Base-by-base conservation (phyloP, 2,797 vertebrate species). In the Lemur catta region DNA sequence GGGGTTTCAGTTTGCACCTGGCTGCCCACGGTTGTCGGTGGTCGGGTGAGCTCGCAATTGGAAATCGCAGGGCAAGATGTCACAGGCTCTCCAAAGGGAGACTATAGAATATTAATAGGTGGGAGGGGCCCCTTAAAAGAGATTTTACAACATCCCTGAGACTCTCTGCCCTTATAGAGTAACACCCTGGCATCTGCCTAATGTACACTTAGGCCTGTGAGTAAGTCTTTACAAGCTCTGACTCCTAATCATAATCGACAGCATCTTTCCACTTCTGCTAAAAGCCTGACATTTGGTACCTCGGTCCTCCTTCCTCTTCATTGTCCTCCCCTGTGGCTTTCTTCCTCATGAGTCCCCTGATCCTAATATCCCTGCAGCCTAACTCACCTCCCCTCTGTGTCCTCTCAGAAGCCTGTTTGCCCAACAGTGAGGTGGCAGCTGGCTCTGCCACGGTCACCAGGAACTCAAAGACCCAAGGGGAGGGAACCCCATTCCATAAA, bases 71-170 rank as follows among this genome's bases (percentile, higher is more conserved):
- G 61, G 69, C 2, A 0, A 93, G 63, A 92, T 87, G 76, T 93
- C 95, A 89, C 12, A 65, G 89, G 74, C 91, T 97, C 95, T 95
- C 97, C 74, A 84, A 41, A 95, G 88, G 86, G 67, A 95, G 20
- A 38, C 18, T 52, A 35, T 3, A 24, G 85, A 84, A 93, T 71
- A 55, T 86, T 71, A 88, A 8, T 50, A 63, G 72, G 35, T 7
- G 30, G 15, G 18, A 71, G 84, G 71, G 82, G 35, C 12, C 74
- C 75, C 59, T 13, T 33, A 67, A 84, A 81, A 91, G 65, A 79
- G 72, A 3, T 96, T 88, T 97, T 75, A 84, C 74, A 80, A 74
- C 38, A 96, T 78, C n/a, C 57, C 20, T 4, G 17, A 33, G 65
- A 88, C 13, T 72, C 13, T 0, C 76, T 59, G n/a, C 48, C 75